Conservation (phyloP, 2,797 vertebrate genomes). For the Sebastes oblongus region DNA sequence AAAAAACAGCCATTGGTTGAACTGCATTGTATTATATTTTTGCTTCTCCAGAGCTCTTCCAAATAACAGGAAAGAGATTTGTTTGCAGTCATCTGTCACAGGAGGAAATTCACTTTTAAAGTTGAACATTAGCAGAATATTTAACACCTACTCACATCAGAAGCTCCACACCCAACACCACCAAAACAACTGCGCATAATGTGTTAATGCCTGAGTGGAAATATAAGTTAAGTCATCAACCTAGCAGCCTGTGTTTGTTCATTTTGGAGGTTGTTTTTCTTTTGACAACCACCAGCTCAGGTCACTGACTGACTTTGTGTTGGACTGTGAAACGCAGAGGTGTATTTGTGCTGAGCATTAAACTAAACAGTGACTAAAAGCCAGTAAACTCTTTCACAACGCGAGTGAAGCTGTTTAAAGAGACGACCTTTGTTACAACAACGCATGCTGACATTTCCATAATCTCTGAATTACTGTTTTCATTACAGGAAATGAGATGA, state of each 20-base stretch:
- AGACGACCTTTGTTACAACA: conserved; percentile 50
- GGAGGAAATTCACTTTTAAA: background rate
- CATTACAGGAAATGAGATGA: conserved; percentile 39
- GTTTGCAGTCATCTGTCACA: background rate
- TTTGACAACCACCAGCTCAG: background rate
- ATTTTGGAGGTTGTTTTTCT: background rate
- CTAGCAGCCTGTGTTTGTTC: background rate
- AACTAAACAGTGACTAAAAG: conserved; percentile 28
- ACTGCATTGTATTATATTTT: background rate
- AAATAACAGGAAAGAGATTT: background rate
- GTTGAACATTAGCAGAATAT: background rate
- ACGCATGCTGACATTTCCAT: conserved; percentile 1
- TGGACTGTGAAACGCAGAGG: background rate
- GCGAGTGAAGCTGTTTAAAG: conserved; percentile 10
- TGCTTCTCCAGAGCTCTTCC: background rate
- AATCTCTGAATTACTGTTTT: background rate
- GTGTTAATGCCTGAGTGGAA: background rate
- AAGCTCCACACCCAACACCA: background rate
- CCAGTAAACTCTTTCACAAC: conserved; percentile 31
- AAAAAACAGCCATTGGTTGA: background rate
- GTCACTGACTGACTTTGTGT: background rate
- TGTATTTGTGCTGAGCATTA: conserved; percentile 5
- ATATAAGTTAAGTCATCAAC: background rate
- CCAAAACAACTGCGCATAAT: background rate
- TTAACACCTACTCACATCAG: background rate